These are phyloP conservation scores for Manis javanica DNA, from an alignment of 2,797 vertebrate genomes.

Conservation along the genomic window DNA sequence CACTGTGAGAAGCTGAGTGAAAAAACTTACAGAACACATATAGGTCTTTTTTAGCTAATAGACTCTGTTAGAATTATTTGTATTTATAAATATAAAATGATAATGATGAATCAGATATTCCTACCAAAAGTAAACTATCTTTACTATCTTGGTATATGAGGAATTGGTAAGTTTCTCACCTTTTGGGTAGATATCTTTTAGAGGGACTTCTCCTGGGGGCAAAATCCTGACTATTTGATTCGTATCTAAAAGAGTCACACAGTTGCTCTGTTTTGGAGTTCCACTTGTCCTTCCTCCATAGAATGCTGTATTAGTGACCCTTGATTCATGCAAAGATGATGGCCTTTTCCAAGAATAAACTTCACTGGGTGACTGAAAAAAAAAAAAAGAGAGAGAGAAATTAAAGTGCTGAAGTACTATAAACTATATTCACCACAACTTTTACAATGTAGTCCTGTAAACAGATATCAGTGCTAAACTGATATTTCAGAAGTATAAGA, in stretches of 20 bases:
- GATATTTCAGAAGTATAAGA: background rate
- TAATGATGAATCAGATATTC: background rate
- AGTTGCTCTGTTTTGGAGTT: constrained; percentile 90
- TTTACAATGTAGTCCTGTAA: background rate
- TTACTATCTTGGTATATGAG: background rate
- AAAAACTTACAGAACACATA: background rate
- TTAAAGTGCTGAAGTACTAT: background rate
- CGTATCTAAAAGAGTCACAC: constrained; percentile 90
- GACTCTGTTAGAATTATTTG: background rate
- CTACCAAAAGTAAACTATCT: constrained; percentile 18
- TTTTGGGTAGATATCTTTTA: constrained; percentile 95
- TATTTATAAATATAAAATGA: background rate
- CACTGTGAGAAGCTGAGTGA: background rate
- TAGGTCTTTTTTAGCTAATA: background rate
- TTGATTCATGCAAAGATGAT: constrained; percentile 84
- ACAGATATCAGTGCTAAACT: background rate
- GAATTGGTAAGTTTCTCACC: constrained; percentile 87
- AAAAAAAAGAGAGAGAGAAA: background rate
- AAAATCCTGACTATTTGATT: constrained; percentile 95
- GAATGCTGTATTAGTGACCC: constrained; percentile 86
- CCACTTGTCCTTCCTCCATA: constrained; percentile 86
- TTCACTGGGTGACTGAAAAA: constrained; percentile 94
- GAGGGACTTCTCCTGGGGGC: constrained; percentile 92
- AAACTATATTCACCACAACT: background rate
- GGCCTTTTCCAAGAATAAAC: constrained; percentile 94